phyloP scores from a whole-genome alignment of 2,888 invertebrate genomes.

The Volucella zonaria region DNA sequence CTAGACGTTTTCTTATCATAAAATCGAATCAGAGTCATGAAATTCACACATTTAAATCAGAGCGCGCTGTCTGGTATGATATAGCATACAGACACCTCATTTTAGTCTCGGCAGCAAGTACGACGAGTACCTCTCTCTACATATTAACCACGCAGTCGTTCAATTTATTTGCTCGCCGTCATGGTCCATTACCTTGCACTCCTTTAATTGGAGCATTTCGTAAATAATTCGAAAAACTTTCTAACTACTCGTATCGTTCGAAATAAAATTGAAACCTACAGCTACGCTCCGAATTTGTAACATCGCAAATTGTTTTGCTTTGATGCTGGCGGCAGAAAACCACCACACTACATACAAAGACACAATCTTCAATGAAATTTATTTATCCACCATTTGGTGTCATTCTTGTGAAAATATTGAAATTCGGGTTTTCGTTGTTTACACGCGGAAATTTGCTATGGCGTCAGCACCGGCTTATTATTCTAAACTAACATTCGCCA shows the following conservation, averaged over 20 bases:
- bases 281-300: slow-evolving; percentile 28
- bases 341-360: not conserved
- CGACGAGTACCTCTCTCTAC: not conserved
- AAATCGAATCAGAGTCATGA: not conserved
- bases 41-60: slow-evolving; percentile 6
- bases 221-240: slow-evolving; percentile 30
- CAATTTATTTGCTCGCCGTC: slow-evolving; percentile 39
- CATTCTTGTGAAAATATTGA: slow-evolving; percentile 29
- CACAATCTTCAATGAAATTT: slow-evolving; percentile 29
- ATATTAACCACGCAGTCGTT: slow-evolving; percentile 41
- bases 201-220: not conserved
- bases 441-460: slow-evolving; percentile 24
- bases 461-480: slow-evolving; percentile 37
- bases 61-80: not conserved
- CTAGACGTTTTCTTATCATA: slow-evolving; percentile 17
- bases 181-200: slow-evolving; percentile 15
- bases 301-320: slow-evolving; percentile 17
- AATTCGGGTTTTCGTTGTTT: slow-evolving; percentile 30
- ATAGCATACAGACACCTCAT: not conserved
- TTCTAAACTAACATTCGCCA: not conserved
- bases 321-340: slow-evolving; percentile 22
- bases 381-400: slow-evolving; percentile 29
- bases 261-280: slow-evolving; percentile 18
- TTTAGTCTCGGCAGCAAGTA: not conserved
- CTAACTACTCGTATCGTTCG: slow-evolving; percentile 16